phyloP scores from a whole-genome alignment of 2,888 invertebrate genomes.

The Brachypalpus laphriformis region DNA sequence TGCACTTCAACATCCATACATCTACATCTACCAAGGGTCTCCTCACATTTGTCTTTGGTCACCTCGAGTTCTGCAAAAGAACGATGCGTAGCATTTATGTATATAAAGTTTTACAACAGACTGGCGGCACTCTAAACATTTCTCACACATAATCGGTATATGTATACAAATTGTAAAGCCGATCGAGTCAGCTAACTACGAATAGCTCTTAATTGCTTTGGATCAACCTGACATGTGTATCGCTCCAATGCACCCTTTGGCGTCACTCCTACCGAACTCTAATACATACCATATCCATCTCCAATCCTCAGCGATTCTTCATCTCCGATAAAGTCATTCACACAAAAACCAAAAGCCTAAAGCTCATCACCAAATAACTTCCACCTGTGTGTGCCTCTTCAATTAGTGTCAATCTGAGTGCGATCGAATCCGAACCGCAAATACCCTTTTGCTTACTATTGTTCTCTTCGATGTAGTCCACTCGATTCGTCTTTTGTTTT shows the following conservation, averaged over 20 bases:
- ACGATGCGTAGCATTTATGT: too few species aligned
- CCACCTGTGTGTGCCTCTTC: conserved; percentile 74
- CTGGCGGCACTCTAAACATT: too few species aligned
- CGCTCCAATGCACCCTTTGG: neutral
- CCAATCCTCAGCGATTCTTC: neutral
- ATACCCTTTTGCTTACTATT: conserved; percentile 65
- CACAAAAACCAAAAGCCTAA: conserved; percentile 47
- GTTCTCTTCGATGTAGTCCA: conserved; percentile 17
- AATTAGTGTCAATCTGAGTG: conserved; percentile 73
- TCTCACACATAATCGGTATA: too few species aligned
- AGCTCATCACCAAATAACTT: conserved; percentile 56
- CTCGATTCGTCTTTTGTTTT: neutral
- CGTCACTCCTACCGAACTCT: neutral
- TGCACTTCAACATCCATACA: too few species aligned
- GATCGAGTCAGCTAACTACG: too few species aligned
- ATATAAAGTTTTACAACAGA: too few species aligned
- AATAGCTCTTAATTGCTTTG: too few species aligned
- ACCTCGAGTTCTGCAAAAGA: too few species aligned
- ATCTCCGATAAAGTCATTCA: conserved; percentile 66
- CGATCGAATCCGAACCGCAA: conserved; percentile 50
- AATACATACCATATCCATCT: neutral
- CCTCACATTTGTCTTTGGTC: too few species aligned
- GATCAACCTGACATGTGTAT: neutral
- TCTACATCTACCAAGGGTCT: too few species aligned
- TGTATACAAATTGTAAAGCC: too few species aligned